Percentiles rank a stretch among this genome's conserved stretches.
These are phyloP conservation scores for Caranx melampygus DNA, from an alignment of 2,113 vertebrate genomes.

Conservation along the genomic window DNA sequence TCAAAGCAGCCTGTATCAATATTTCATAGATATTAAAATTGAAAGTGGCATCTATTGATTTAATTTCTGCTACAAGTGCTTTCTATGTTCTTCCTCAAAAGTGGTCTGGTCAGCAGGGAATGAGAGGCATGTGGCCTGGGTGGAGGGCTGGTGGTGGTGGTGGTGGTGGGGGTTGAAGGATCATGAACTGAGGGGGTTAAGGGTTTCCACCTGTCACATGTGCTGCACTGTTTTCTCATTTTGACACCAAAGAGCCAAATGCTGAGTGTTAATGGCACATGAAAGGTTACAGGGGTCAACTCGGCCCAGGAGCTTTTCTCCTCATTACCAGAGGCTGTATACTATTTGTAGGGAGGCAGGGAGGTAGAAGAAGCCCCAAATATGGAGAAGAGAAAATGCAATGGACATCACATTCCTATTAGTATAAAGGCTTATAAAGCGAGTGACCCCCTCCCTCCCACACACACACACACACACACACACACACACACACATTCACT, in stretches of 20 bases:
- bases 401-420: background rate
- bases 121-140: slow-evolving; percentile 51
- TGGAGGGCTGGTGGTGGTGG: too few relatives aligned
- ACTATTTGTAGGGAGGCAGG: slow-evolving; percentile 37
- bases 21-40: slow-evolving; percentile 18
- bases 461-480: too few relatives aligned
- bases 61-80: background rate
- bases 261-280: slow-evolving; percentile 22
- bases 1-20: slow-evolving; percentile 4
- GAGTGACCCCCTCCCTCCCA: background rate
- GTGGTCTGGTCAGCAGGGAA: slow-evolving; percentile 21
- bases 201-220: slow-evolving; percentile 69
- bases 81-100: background rate
- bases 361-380: background rate
- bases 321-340: background rate
- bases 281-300: slow-evolving; percentile 47
- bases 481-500: too few relatives aligned
- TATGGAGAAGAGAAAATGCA: slow-evolving; percentile 18
- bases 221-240: slow-evolving; percentile 38
- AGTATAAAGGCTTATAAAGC: slow-evolving; percentile 3
- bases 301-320: background rate
- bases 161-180: slow-evolving; percentile 10
- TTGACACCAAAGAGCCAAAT: slow-evolving; percentile 55
- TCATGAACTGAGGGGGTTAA: slow-evolving; percentile 44
- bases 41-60: slow-evolving; percentile 10